Evolutionary conservation across 2,888 invertebrate genomes (phyloP), one percentile per base, ranked within the genome.

Genomic region (Phlogophora meticulosa): DNA sequence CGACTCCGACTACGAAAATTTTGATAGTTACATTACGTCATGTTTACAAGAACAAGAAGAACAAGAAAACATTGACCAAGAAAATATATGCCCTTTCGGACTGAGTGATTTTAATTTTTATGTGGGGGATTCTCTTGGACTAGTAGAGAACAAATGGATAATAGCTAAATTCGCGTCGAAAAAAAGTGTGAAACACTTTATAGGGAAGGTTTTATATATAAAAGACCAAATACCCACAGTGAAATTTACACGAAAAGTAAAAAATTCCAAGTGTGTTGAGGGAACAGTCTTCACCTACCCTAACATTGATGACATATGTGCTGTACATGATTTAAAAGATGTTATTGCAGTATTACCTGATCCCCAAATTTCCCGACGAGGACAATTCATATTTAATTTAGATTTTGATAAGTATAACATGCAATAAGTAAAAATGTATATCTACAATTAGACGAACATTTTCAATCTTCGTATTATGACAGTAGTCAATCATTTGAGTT

Each of bases 161-260:
- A 43, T 20, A 43, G 43, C 11, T 5, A 74, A 85, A 61, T 66
- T 58, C 57, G 63, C 56, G 20, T 7, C 43, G 13, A 56, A 56
- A 43, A 56, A 32, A 56, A 56, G 56, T 45, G 34, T 56, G 17
- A 34, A 56, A 45, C 56, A 56, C 20, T 56, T 32, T 32, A 13
- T 45, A n/a, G 56, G 56, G 4, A 43, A 32, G 3, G 20, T 56
- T 45, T 56, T 56, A 45, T 45, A 32, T 15, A 15, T 56, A 20
- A 45, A 43, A 20, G 9, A 56, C 7, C 15, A 56, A 32, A 56
- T 43, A 15, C 56, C 43, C 13, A 45, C 56, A 1, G 42, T 56
- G 32, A 56, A 45, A 56, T 56, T 56, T 45, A 32, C n/a, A 20
- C 56, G 43, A 7, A 56, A 13, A 45, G 56, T 56, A 2, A 56